Percentiles rank a stretch among this genome's conserved stretches.
Evolutionary conservation across 1,140 invertebrate species (phyloP).

Genomic region (Cotesia typhae): DNA sequence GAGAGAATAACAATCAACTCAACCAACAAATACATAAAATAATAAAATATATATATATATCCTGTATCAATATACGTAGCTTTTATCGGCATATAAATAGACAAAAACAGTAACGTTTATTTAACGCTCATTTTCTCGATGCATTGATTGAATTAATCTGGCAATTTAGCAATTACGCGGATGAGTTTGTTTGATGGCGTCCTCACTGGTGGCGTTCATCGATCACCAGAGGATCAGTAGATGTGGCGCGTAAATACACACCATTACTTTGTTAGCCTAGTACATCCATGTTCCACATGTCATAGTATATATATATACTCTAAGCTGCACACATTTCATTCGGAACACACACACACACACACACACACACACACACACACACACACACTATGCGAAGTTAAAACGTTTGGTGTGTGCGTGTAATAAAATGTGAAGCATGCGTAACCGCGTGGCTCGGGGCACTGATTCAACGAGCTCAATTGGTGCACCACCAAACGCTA

Average conservation of each 20-base stretch:
- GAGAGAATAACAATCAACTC: too few species aligned
- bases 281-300: neutral
- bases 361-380: too few species aligned
- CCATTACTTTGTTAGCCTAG: constrained; percentile 29
- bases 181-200: constrained; percentile 64
- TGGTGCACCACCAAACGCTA: constrained; percentile 50
- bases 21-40: neutral
- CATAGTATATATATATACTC: neutral
- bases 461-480: constrained; percentile 67
- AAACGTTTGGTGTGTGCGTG: neutral
- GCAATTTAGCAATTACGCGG: constrained; percentile 66
- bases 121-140: constrained; percentile 44
- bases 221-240: constrained; percentile 52
- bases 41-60: neutral
- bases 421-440: constrained; percentile 41
- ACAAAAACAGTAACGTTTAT: constrained; percentile 18
- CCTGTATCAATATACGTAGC: neutral
- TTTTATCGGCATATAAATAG: neutral
- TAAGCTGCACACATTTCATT: neutral
- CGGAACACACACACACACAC: too few species aligned
- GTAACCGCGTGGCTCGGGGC: constrained; percentile 62
- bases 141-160: constrained; percentile 65
- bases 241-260: constrained; percentile 41
- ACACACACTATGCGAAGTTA: neutral
- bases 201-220: constrained; percentile 50